Base-by-base conservation (phyloP, 2,797 vertebrate genomes). In the Pelochelys cantorii region DNA sequence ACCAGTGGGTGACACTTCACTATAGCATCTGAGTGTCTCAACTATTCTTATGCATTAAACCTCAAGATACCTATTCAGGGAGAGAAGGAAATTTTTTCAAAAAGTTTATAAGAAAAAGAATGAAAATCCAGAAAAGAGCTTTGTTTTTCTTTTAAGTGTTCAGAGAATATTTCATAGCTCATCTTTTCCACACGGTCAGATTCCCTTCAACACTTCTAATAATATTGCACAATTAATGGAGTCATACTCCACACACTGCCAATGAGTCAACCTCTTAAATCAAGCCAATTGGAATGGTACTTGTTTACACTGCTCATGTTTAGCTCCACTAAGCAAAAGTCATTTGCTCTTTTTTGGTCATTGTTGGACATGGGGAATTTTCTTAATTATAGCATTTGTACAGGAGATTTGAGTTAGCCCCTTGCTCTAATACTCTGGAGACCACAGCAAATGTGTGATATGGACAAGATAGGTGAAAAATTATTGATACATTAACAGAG, bases 51-150 rank as follows among this genome's bases (percentile, higher is more conserved):
- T n/a, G 62, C 62, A 65, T 20, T 65, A n/a, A 65, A n/a, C 31
- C 62, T n/a, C 62, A 65, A 65, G 14, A 65, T 15, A 65, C 62
- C 62, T 31, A 6, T 62, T 62, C 25, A 62, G 13, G 60, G 3
- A 22, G 54, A 22, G 5, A 10, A 2, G 2, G 71, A 83, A 59
- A 57, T 71, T 17, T 79, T 52, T 12, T 83, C 42, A 3, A 17
- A 80, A 93, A 12, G 1, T 5, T 86, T 25, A 42, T 87, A 83
- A 86, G 65, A 53, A 92, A 85, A 2, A 86, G 77, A 90, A 59
- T 29, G 83, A 3, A 22, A 4, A 85, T 85, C 56, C 4, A 14
- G 65, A 82, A 87, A 74, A 53, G 5, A 71, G 17, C 77, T 71
- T 90, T 7, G 7, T 3, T 90, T 71, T 71, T 37, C 83, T 90